These are phyloP conservation scores for Drosophila rubida DNA, from an alignment of 2,888 invertebrate species.

Conservation along the genomic window DNA sequence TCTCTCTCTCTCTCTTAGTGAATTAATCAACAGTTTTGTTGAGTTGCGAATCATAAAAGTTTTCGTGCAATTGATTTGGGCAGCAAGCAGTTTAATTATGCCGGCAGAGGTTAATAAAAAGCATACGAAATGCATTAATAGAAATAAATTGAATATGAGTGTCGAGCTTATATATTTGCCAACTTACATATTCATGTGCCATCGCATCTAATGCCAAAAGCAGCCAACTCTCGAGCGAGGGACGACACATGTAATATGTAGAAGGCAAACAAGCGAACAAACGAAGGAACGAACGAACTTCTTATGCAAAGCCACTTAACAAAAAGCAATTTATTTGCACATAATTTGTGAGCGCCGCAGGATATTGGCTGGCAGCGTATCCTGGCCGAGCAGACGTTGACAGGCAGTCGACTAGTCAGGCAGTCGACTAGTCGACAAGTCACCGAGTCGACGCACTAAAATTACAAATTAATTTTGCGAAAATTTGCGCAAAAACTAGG, in stretches of 20 bases:
- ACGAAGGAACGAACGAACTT: too few relatives aligned
- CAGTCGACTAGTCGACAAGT: neutral
- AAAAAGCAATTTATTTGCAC: slow-evolving; percentile 80
- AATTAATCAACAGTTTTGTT: slow-evolving; percentile 34
- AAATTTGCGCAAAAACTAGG: slow-evolving; percentile 75
- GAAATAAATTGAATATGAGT: slow-evolving; percentile 70
- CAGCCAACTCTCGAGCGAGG: slow-evolving; percentile 23
- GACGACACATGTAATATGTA: slow-evolving; percentile 28
- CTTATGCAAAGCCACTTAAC: slow-evolving; percentile 81
- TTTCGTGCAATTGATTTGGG: slow-evolving; percentile 55
- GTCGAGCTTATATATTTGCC: slow-evolving; percentile 61
- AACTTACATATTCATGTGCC: slow-evolving; percentile 74
- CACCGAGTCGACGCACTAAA: slow-evolving; percentile 51
- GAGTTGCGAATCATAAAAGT: slow-evolving; percentile 24
- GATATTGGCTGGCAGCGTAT: slow-evolving; percentile 60
- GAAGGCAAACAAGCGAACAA: too few relatives aligned
- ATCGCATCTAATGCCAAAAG: slow-evolving; percentile 63
- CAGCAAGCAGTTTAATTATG: slow-evolving; percentile 60
- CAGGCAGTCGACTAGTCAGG: slow-evolving; percentile 7
- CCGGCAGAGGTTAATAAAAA: too few relatives aligned
- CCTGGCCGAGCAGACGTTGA: slow-evolving; percentile 31
- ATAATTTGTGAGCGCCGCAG: slow-evolving; percentile 77
- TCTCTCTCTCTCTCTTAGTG: too few relatives aligned
- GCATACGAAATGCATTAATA: slow-evolving; percentile 70
- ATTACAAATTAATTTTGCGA: slow-evolving; percentile 80